phyloP scores from a whole-genome alignment of 1,140 invertebrate genomes.

The Saxidomus purpurata region DNA sequence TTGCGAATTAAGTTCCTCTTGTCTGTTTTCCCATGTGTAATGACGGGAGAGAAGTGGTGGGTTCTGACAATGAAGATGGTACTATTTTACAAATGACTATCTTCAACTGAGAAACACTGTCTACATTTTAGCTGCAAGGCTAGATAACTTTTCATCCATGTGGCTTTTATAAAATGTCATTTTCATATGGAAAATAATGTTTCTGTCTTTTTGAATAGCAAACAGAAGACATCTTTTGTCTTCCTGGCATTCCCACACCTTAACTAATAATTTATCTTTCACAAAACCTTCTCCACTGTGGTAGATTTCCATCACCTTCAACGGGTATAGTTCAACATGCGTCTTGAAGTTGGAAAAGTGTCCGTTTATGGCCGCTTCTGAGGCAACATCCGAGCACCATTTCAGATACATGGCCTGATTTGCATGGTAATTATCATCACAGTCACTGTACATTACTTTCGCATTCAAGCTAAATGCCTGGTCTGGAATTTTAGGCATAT shows the following conservation, averaged over 20 bases:
- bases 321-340: slow-evolving; percentile 16
- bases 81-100: too few relatives aligned
- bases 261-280: neutral
- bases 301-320: neutral
- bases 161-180: slow-evolving; percentile 8
- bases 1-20: too few relatives aligned
- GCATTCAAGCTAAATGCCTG: neutral
- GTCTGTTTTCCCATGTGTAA: too few relatives aligned
- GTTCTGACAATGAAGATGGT: too few relatives aligned
- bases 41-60: too few relatives aligned
- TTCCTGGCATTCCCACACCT: neutral
- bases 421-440: slow-evolving; percentile 31
- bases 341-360: slow-evolving; percentile 2
- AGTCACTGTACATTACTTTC: slow-evolving; percentile 22
- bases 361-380: neutral
- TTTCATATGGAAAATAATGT: slow-evolving; percentile 29
- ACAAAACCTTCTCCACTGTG: slow-evolving; percentile 26
- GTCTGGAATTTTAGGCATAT: neutral
- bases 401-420: slow-evolving; percentile 40
- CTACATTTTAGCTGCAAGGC: too few relatives aligned
- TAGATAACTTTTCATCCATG: neutral
- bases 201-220: slow-evolving; percentile 15
- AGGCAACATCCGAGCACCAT: slow-evolving; percentile 23
- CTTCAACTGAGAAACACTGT: too few relatives aligned
- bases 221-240: neutral